Percentiles rank a stretch among this genome's conserved stretches.
Evolutionary conservation across 2,888 invertebrate genomes (phyloP).

Genomic region (Microdon myrmicae): DNA sequence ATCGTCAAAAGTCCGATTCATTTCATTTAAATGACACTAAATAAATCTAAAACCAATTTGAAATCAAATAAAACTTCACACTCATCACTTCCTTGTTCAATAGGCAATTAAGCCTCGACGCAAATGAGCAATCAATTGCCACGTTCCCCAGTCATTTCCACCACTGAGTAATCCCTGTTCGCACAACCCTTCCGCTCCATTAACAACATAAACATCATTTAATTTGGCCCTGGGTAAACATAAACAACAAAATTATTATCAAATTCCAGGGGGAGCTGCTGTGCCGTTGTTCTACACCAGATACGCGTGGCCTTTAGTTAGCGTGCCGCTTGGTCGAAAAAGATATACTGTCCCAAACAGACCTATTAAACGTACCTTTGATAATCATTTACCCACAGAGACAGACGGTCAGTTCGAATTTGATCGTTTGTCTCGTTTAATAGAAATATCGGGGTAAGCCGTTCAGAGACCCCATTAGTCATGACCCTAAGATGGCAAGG

Average conservation of each 20-base stretch:
- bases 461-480: not conserved
- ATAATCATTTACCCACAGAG: constrained; percentile 25
- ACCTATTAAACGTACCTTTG: constrained; percentile 15
- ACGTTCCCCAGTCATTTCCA: constrained; percentile 4
- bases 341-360: constrained; percentile 26
- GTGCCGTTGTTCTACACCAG: constrained; percentile 16
- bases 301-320: too few relatives aligned
- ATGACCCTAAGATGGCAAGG: not conserved
- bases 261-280: constrained; percentile 27
- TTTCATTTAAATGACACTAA: too few relatives aligned
- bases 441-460: not conserved
- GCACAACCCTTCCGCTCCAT: constrained; percentile 40
- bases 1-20: too few relatives aligned
- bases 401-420: constrained; percentile 11
- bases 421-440: constrained; percentile 7
- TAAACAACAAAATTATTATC: constrained; percentile 34
- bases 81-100: constrained; percentile 3
- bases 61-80: too few relatives aligned
- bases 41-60: constrained; percentile 6
- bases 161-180: constrained; percentile 10
- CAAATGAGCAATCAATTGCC: constrained; percentile 25
- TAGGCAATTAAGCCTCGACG: constrained; percentile 6
- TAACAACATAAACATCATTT: constrained; percentile 40
- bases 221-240: constrained; percentile 43
- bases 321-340: not conserved